These are phyloP conservation scores for Tipula helvola DNA, from an alignment of 2,888 invertebrate genomes.

Conservation along the genomic window DNA sequence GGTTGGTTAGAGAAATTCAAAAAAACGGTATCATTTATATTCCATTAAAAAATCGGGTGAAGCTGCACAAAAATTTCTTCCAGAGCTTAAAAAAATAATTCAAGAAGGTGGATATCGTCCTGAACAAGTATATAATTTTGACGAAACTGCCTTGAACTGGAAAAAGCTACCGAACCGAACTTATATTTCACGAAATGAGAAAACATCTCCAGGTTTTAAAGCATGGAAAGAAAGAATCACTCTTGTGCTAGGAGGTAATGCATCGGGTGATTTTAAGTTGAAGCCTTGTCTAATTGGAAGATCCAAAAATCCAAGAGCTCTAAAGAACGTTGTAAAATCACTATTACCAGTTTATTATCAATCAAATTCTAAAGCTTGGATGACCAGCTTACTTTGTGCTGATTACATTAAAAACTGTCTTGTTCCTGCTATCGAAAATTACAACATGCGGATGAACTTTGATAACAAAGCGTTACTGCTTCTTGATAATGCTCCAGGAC, in stretches of 20 bases:
- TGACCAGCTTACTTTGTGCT: too few species aligned
- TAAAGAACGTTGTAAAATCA: neutral
- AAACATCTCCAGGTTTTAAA: too few species aligned
- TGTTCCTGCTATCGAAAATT: too few species aligned
- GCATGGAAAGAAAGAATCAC: neutral
- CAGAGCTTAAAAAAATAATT: neutral
- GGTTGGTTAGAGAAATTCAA: neutral
- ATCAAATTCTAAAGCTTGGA: too few species aligned
- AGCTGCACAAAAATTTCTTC: neutral
- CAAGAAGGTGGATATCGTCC: neutral
- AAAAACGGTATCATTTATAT: neutral
- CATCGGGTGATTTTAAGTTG: neutral
- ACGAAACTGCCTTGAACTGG: neutral
- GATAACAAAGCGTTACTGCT: too few species aligned
- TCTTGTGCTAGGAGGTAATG: neutral
- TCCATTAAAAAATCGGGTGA: neutral
- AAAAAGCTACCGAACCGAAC: neutral
- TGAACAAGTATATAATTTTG: neutral
- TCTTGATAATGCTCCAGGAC: too few species aligned
- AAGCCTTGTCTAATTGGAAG: neutral
- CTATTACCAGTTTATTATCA: too few species aligned
- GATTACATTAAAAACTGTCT: too few species aligned
- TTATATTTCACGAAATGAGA: neutral
- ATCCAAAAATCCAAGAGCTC: neutral
- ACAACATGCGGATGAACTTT: too few species aligned